Evolutionary conservation across 2,797 vertebrate genomes (phyloP), one percentile per base, ranked within the genome.

Genomic region (Sciurus vulgaris): DNA sequence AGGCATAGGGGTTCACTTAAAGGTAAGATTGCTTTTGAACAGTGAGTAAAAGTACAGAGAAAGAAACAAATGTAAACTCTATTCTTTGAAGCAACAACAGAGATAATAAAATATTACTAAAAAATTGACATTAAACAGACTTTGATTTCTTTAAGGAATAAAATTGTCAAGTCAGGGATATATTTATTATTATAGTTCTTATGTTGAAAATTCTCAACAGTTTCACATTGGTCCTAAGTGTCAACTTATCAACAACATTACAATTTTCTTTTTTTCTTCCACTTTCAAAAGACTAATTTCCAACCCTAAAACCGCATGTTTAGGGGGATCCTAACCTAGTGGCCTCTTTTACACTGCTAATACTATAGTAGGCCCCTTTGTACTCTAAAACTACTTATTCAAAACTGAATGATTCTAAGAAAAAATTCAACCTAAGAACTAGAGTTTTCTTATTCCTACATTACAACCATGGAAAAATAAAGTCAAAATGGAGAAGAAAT

Each of bases 191-290:
- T 67, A 28, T 44, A 51, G 49, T 92, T 79, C 70, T 85, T 73
- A 95, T 35, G 88, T 22, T 67, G 30, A 54, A 88, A 84, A 86
- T 54, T 77, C 88, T n/a, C 63, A 78, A 61, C 28, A 79, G 83
- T 93, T 67, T 49, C 49, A 56, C 28, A 33, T 82, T 89, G 11
- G 76, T 83, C 51, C 59, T 63, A 91, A 93, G 86, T 86, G 33
- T 47, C 67, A 93, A 67, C 17, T 4, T 30, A 69, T 38, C 9
- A 72, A 67, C 69, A 88, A 89, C 38, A 96, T 26, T 44, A 84
- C 86, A 86, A 77, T 85, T 85, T 87, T 65, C 38, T 93, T 54
- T 92, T 84, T 87, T 83, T 59, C 59, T 83, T 90, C 56, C n/a
- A 74, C 88, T 82, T 77, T 54, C 24, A 72, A 96, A 86, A 96